Base-by-base conservation (phyloP, 2,888 invertebrate species). In the Drosophila mulleri region DNA sequence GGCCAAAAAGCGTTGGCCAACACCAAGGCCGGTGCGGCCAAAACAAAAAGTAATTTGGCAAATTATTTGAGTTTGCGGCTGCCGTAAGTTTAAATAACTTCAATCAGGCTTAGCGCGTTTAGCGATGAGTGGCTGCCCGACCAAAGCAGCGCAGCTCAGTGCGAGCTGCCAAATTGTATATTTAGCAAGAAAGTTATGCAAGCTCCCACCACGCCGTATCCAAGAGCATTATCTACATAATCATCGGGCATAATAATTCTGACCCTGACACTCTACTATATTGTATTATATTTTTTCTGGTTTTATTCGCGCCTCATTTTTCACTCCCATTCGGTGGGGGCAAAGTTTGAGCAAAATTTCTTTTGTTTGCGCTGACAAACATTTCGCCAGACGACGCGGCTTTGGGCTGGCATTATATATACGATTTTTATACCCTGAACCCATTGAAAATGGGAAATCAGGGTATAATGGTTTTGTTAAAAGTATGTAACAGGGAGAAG, bases 1-100 rank as follows among this genome's bases (percentile, higher is more conserved):
- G 59, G 41, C 64, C 69, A 48, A 29, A 45, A 58, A 58, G 52
- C 45, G 35, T 65, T 65, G 41, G n/a, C 7, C 41, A 54, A 42
- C 32, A 41, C 60, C 88, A 83, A 83, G 83, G 89, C 81, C 87
- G 62, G 5, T 8, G 6, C 6, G 9, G 39, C 54, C 59, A 37
- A 77, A 81, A 80, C 57, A 75, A 70, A 86, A 89, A 86, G 90
- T 83, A 88, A 89, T 87, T 89, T 87, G 62, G 58, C 83, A 86
- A 87, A 89, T 89, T 83, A 86, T 87, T 87, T 78, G 83, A 88
- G 83, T 85, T 82, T 80, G 89, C 72, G 82, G 83, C 80, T 80
- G 77, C 71, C 75, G 71, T 78, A 87, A 86, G 84, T 88, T 88
- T 87, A 79, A 84, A 87, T 79, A 83, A 89, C 79, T 89, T 84